Evolutionary conservation across 2,888 invertebrate species (phyloP).

Genomic region (Strigamia transsilvanica): DNA sequence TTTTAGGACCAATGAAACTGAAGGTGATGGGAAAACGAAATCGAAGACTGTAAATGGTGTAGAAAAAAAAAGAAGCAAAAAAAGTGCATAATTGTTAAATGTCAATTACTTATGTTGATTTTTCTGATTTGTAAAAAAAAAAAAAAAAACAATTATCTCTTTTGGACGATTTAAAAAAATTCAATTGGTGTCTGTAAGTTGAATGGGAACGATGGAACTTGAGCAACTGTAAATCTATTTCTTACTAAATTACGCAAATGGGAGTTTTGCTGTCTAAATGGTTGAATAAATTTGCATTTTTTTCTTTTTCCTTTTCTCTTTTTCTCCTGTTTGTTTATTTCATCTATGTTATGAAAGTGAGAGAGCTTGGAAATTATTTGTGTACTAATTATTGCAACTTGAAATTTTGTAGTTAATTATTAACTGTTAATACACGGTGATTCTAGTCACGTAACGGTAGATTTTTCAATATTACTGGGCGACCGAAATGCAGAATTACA

Average conservation of each 20-base stretch:
- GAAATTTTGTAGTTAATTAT: neutral
- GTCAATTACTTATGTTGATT: no score
- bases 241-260: neutral
- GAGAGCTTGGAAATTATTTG: neutral
- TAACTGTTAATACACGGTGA: no score
- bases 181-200: neutral
- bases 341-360: neutral
- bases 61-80: no score
- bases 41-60: conserved; percentile 97
- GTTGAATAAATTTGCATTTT: neutral
- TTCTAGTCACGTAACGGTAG: neutral
- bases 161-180: neutral
- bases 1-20: conserved; percentile 85
- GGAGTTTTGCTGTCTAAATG: neutral
- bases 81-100: no score
- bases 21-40: conserved; percentile 96
- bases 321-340: neutral
- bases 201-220: neutral
- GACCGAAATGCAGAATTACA: neutral
- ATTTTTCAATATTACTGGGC: neutral
- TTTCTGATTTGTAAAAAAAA: no score
- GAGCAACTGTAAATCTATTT: neutral
- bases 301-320: no score
- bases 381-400: neutral
- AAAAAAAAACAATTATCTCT: no score